phyloP scores from a whole-genome alignment of 2,797 vertebrate species.

The Manis crassicaudata region DNA sequence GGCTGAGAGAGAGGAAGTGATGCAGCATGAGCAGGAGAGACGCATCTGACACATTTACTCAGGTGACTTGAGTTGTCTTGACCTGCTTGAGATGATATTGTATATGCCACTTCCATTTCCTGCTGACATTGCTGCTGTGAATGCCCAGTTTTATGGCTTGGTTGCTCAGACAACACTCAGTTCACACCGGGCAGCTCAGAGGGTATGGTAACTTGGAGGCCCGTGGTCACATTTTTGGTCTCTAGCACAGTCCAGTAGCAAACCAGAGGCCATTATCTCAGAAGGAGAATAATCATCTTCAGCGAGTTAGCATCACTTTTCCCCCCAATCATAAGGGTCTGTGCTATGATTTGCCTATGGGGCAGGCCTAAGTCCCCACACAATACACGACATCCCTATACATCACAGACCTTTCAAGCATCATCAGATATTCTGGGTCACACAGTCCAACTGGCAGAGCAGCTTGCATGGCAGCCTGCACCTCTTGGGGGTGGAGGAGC shows the following conservation, averaged over 20 bases:
- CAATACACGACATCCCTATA: accelerated
- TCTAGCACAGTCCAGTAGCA: neutral
- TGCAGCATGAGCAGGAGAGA: accelerated
- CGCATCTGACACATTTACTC: neutral
- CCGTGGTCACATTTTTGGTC: neutral
- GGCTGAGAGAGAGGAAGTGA: neutral
- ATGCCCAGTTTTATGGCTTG: neutral
- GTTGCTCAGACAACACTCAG: neutral
- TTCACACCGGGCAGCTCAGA: neutral
- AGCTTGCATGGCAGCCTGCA: neutral
- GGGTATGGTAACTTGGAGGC: neutral
- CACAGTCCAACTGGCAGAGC: neutral
- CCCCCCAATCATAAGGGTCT: neutral
- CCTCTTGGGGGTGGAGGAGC: neutral
- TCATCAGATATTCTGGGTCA: neutral
- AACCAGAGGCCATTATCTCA: neutral
- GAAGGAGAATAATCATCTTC: neutral
- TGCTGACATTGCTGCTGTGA: neutral
- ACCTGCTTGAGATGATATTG: neutral
- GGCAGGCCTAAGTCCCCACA: neutral
- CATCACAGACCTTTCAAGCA: neutral
- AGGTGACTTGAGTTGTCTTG: neutral
- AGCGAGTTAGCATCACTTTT: neutral
- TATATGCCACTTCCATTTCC: neutral
- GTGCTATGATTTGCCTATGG: accelerated